Percentiles rank a stretch among this genome's conserved stretches.
phyloP scores from a whole-genome alignment of 2,888 invertebrate genomes.

The Branchellion lobata region DNA sequence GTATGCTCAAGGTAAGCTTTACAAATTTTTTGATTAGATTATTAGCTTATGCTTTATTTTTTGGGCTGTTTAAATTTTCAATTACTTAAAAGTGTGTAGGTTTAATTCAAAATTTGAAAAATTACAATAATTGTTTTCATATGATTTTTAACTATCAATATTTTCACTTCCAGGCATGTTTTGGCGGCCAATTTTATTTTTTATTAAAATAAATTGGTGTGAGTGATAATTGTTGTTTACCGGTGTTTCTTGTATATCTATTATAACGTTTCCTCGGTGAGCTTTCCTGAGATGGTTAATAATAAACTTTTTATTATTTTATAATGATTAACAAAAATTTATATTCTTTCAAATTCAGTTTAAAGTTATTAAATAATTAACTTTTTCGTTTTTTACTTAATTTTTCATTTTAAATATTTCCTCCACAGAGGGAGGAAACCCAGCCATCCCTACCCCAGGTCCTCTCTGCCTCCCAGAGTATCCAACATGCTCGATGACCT shows the following conservation, averaged over 20 bases:
- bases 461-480: neutral
- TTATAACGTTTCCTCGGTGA: neutral
- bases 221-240: too few relatives aligned
- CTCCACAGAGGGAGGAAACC: neutral
- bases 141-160: too few relatives aligned
- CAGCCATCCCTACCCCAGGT: neutral
- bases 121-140: too few relatives aligned
- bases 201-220: too few relatives aligned
- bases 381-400: neutral
- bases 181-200: too few relatives aligned
- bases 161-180: too few relatives aligned
- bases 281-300: too few relatives aligned
- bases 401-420: neutral
- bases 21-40: neutral
- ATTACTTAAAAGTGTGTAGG: too few relatives aligned
- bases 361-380: neutral
- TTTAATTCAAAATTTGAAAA: too few relatives aligned
- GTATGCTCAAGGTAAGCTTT: neutral
- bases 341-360: neutral
- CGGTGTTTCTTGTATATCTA: neutral
- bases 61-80: too few relatives aligned
- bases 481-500: conserved; percentile 2
- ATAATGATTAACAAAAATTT: neutral
- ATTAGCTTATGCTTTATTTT: too few relatives aligned
- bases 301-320: neutral